phyloP scores from a whole-genome alignment of 2,888 invertebrate genomes.

The Liopterus haemorrhoidalis region DNA sequence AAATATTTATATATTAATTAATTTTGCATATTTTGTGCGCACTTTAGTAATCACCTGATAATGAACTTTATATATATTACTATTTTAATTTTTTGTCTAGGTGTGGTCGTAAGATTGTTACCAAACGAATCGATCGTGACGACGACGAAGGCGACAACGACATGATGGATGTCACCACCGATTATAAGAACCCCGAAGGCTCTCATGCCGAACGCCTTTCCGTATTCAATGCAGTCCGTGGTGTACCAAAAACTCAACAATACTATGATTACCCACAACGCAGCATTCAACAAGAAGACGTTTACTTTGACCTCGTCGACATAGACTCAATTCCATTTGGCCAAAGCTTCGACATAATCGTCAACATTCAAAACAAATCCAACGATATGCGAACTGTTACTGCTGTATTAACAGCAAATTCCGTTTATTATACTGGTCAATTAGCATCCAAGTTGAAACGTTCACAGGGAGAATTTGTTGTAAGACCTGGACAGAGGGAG shows the following conservation, averaged over 20 bases:
- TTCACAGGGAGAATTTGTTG: constrained; percentile 55
- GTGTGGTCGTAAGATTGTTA: constrained; percentile 62
- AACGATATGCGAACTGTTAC: constrained; percentile 57
- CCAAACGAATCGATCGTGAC: constrained; percentile 57
- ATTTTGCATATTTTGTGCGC: neutral
- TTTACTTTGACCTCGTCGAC: constrained; percentile 60
- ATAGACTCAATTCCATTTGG: constrained; percentile 61
- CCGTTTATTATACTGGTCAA: constrained; percentile 66
- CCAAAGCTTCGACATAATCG: constrained; percentile 59
- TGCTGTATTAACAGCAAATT: constrained; percentile 57
- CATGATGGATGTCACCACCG: constrained; percentile 58
- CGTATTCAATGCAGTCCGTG: constrained; percentile 61
- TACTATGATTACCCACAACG: constrained; percentile 47
- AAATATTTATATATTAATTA: too few relatives aligned
- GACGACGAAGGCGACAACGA: constrained; percentile 61
- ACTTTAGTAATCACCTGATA: neutral
- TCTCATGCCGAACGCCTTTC: constrained; percentile 60
- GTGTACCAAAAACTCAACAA: constrained; percentile 55
- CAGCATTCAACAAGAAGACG: constrained; percentile 49
- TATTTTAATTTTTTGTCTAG: constrained; percentile 42
- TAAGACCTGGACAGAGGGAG: constrained; percentile 59
- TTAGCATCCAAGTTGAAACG: constrained; percentile 58
- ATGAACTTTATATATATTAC: neutral
- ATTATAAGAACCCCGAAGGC: constrained; percentile 60
- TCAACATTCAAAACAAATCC: constrained; percentile 55